Percentiles rank a stretch among this genome's conserved stretches.
These are phyloP conservation scores for Spinus olivaceus DNA, from an alignment of 2,797 vertebrate genomes.

Conservation along the genomic window DNA sequence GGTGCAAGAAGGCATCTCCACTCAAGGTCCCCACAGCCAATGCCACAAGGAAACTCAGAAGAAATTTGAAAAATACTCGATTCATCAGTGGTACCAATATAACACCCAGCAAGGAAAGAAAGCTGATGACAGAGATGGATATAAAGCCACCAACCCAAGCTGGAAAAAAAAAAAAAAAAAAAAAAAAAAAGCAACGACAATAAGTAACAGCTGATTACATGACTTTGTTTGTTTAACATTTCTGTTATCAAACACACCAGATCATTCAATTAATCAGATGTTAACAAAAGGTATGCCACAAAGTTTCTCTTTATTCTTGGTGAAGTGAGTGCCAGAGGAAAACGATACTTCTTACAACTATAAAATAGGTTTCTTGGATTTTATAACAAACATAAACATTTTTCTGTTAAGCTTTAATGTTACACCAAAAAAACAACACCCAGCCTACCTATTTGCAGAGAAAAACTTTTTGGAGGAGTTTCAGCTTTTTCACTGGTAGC, in stretches of 20 bases:
- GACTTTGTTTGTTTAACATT: not conserved
- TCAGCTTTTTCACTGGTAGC: slow-evolving; percentile 71
- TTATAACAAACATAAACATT: not conserved
- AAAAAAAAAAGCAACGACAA: not conserved
- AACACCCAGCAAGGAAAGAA: slow-evolving; percentile 89
- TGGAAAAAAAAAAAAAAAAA: slow-evolving; percentile 57
- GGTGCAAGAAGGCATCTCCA: slow-evolving; percentile 94
- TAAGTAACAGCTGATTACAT: not conserved
- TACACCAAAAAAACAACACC: not conserved
- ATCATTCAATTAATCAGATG: not conserved
- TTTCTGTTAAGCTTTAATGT: not conserved
- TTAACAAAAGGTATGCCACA: not conserved
- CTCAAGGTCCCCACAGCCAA: slow-evolving; percentile 94
- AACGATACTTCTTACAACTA: not conserved
- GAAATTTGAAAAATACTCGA: slow-evolving; percentile 94
- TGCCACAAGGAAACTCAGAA: slow-evolving; percentile 96
- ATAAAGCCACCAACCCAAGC: slow-evolving; percentile 94
- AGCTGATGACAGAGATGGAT: slow-evolving; percentile 93
- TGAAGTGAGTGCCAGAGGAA: not conserved
- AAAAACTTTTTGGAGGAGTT: slow-evolving; percentile 75
- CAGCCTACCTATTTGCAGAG: slow-evolving; percentile 77
- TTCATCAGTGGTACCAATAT: slow-evolving; percentile 94
- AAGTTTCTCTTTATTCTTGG: not conserved
- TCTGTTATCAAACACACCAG: not conserved
- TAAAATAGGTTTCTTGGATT: not conserved